Evolutionary conservation across 2,113 vertebrate genomes (phyloP).

Genomic region (Hydrochoerus hydrochaeris): DNA sequence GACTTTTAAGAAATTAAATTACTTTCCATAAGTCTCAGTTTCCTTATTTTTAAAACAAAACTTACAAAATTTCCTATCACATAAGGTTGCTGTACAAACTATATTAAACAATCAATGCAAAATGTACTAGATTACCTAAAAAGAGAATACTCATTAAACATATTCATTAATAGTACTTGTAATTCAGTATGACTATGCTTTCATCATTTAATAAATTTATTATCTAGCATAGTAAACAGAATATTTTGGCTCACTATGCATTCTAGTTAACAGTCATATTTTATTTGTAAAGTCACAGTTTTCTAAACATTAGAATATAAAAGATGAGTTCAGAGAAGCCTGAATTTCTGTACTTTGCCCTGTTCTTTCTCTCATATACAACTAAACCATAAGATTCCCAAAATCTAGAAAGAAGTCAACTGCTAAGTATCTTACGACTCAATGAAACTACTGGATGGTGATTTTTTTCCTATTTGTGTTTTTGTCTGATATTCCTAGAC

Average conservation of each 20-base stretch:
- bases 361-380: background rate
- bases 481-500: background rate
- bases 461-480: background rate
- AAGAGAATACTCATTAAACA: constrained; percentile 29
- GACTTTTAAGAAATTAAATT: background rate
- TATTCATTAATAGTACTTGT: constrained; percentile 25
- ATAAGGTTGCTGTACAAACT: background rate
- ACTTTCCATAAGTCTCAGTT: background rate
- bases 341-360: background rate
- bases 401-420: background rate
- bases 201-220: constrained; percentile 17
- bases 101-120: constrained; percentile 18
- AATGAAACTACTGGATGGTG: background rate
- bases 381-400: background rate
- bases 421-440: too few relatives aligned
- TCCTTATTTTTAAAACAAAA: constrained; percentile 28
- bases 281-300: background rate
- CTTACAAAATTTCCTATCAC: background rate
- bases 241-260: background rate
- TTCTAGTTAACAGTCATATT: background rate
- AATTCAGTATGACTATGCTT: background rate
- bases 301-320: constrained; percentile 16
- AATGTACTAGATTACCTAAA: background rate
- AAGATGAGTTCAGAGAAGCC: background rate
- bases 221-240: background rate